Conservation (phyloP, 2,797 vertebrate species). For the Melanotaenia parkinsoni region DNA sequence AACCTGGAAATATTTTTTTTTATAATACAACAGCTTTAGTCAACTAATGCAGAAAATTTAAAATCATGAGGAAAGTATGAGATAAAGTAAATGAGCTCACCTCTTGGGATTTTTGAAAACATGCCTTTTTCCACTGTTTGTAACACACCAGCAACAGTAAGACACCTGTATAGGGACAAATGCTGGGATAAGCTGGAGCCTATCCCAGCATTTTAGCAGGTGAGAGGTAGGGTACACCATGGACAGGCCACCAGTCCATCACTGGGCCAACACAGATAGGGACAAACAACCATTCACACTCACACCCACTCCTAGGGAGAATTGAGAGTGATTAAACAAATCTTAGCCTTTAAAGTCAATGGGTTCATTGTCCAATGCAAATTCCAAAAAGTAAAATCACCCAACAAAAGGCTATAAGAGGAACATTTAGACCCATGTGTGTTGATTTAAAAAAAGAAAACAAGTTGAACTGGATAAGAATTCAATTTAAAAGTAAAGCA, state of each 20-base stretch:
- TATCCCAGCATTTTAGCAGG: too few species aligned
- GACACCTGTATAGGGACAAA: conserved; percentile 21
- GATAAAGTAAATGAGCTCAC: conserved; percentile 24
- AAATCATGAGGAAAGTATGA: not conserved
- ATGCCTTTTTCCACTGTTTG: conserved; percentile 33
- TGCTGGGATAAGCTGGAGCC: too few species aligned
- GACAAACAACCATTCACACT: too few species aligned
- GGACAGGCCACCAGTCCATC: too few species aligned
- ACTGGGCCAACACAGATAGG: too few species aligned
- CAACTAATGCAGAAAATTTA: not conserved
- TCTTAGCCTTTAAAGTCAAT: too few species aligned
- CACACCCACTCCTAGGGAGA: too few species aligned
- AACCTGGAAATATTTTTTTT: conserved; percentile 18
- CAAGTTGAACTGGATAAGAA: not conserved
- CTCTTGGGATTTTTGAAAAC: conserved; percentile 74
- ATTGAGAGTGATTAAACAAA: too few species aligned
- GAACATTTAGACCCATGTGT: not conserved
- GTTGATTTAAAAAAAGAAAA: too few species aligned
- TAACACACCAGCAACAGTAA: not conserved
- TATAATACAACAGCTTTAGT: not conserved
- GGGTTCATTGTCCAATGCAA: not conserved
- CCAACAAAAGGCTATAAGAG: not conserved
- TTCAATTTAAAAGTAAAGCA: not conserved
- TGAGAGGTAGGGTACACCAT: too few species aligned
- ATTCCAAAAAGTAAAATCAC: not conserved